phyloP scores from a whole-genome alignment of 2,797 vertebrate genomes.

The Thripadectes ignobilis region DNA sequence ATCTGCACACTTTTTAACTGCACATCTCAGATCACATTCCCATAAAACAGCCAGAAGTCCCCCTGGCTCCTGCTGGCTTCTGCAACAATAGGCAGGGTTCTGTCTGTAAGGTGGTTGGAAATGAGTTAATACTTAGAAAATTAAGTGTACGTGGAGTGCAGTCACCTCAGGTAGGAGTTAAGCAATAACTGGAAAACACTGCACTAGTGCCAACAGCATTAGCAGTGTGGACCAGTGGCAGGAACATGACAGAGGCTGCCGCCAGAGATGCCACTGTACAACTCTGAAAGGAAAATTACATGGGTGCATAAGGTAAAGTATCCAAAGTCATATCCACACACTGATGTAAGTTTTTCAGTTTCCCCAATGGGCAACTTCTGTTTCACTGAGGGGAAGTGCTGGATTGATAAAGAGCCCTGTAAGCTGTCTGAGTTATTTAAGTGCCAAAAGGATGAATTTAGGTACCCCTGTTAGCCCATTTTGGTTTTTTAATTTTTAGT shows the following conservation, averaged over 20 bases:
- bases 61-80: not conserved
- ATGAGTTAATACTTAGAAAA: not conserved
- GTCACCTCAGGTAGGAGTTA: not conserved
- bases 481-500: slow-evolving; percentile 10
- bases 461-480: not conserved
- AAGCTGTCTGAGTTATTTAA: not conserved
- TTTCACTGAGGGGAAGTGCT: not conserved
- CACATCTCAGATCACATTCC: fast-evolving
- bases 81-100: not conserved
- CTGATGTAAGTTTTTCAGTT: not conserved
- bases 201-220: not conserved
- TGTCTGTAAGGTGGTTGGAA: not conserved
- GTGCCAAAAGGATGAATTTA: not conserved
- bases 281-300: not conserved
- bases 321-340: not conserved
- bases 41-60: not conserved
- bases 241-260: not conserved
- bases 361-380: not conserved
- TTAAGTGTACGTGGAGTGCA: not conserved
- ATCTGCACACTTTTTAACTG: not conserved
- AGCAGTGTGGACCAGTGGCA: not conserved
- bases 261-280: not conserved
- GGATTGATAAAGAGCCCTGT: not conserved
- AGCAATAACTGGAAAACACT: not conserved
- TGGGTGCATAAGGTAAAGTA: not conserved